These are phyloP conservation scores for Corythornis leucogaster DNA, from an alignment of 2,797 vertebrate genomes.

Conservation along the genomic window DNA sequence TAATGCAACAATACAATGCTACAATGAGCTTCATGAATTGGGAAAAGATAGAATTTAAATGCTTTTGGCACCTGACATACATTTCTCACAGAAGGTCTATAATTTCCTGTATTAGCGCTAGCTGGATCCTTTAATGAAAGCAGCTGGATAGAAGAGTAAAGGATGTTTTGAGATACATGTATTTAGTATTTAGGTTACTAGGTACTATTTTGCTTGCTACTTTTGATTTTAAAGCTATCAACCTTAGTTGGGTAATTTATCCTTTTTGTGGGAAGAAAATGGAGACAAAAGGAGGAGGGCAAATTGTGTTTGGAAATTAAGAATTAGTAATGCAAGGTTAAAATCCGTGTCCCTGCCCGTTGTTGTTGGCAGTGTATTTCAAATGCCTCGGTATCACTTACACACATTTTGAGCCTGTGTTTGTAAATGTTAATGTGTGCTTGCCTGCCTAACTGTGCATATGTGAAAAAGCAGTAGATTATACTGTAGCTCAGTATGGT, in stretches of 20 bases:
- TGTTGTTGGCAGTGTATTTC: not conserved
- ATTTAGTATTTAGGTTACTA: slow-evolving; percentile 25
- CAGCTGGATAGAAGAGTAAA: slow-evolving; percentile 31
- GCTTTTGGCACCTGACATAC: slow-evolving; percentile 74
- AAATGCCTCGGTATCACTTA: not conserved
- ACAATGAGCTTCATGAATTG: slow-evolving; percentile 76
- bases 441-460: not conserved
- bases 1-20: slow-evolving; percentile 74
- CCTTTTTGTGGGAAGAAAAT: not conserved
- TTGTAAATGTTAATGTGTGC: slow-evolving; percentile 33
- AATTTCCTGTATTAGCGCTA: slow-evolving; percentile 70
- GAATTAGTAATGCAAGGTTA: slow-evolving; percentile 11
- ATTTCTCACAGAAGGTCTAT: slow-evolving; percentile 65
- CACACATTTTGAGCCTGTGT: slow-evolving; percentile 14
- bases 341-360: not conserved
- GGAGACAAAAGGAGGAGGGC: not conserved
- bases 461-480: not conserved
- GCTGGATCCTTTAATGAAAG: slow-evolving; percentile 46
- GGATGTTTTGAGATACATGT: slow-evolving; percentile 1
- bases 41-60: slow-evolving; percentile 74
- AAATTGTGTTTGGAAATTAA: not conserved
- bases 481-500: not conserved
- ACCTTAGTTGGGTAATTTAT: not conserved
- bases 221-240: slow-evolving; percentile 52
- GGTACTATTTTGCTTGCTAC: slow-evolving; percentile 14